These are phyloP conservation scores for Larimichthys polyactis DNA, from an alignment of 2,113 vertebrate genomes.

Conservation along the genomic window DNA sequence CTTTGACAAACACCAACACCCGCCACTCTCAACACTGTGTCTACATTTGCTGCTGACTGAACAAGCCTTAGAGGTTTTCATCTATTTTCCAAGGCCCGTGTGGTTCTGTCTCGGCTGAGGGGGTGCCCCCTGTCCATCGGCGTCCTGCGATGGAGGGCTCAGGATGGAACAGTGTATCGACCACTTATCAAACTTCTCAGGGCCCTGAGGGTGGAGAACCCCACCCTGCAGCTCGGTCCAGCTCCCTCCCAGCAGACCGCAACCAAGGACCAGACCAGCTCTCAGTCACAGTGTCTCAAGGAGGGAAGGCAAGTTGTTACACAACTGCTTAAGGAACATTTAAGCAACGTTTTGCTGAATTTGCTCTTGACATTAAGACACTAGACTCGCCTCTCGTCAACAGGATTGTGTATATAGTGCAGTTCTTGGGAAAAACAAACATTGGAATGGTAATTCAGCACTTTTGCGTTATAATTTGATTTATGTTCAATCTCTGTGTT, in stretches of 20 bases:
- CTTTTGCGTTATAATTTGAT: background rate
- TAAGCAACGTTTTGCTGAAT: background rate
- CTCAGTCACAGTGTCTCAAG: slow-evolving; percentile 63
- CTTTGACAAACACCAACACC: background rate
- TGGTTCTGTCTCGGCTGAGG: slow-evolving; percentile 81
- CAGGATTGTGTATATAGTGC: slow-evolving; percentile 85
- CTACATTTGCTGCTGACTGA: background rate
- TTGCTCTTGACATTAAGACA: too few relatives aligned
- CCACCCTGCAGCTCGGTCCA: slow-evolving; percentile 72
- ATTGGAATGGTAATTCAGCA: slow-evolving; percentile 83
- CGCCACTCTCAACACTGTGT: background rate
- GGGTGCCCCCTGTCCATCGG: slow-evolving; percentile 79
- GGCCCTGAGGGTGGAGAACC: slow-evolving; percentile 82
- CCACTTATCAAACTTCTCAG: slow-evolving; percentile 84
- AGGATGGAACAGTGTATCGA: slow-evolving; percentile 73
- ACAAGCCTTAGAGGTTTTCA: background rate
- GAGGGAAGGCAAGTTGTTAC: slow-evolving; percentile 74
- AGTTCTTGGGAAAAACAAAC: slow-evolving; percentile 81
- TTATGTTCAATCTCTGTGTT: background rate
- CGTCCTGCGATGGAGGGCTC: slow-evolving; percentile 80
- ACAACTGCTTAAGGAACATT: background rate
- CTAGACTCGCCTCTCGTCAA: slow-evolving; percentile 35
- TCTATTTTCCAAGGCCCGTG: slow-evolving; percentile 75
- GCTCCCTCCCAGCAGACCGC: slow-evolving; percentile 45
- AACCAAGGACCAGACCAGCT: slow-evolving; percentile 27